Conservation (phyloP, 2,113 vertebrate species). For the Rhodinocichla rosea region DNA sequence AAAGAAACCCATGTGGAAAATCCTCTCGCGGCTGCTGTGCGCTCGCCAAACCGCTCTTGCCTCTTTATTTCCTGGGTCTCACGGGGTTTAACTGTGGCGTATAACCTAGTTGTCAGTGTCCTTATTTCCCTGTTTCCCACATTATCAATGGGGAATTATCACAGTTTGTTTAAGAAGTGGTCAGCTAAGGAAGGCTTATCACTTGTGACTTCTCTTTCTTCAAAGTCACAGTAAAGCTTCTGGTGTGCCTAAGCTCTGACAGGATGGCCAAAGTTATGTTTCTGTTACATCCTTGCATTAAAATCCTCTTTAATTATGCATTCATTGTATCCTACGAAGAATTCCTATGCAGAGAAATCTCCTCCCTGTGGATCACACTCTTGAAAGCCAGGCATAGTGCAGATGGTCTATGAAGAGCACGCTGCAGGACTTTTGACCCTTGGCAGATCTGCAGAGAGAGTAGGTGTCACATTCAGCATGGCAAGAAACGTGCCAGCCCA, state of each 20-base stretch:
- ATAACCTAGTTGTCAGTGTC: neutral
- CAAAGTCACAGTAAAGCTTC: neutral
- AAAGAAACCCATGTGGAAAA: neutral
- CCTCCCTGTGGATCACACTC: neutral
- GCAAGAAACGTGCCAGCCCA: rapidly evolving
- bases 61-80: neutral
- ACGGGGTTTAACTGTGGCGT: neutral
- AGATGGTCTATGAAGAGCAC: neutral
- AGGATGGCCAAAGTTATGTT: neutral
- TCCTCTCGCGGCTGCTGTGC: neutral
- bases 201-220: neutral
- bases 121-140: neutral
- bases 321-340: neutral
- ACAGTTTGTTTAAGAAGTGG: neutral
- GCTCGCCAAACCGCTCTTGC: neutral
- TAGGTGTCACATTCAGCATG: neutral
- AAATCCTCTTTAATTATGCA: neutral
- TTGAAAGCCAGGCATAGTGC: neutral
- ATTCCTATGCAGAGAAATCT: neutral
- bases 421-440: neutral
- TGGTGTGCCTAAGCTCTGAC: neutral
- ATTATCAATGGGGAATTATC: neutral
- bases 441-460: neutral
- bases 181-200: neutral
- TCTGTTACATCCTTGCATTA: neutral